A percentile compares a stretch with the other conserved stretches of the same genome.
Conservation (phyloP, 2,797 vertebrate genomes). For the Melanogrammus aeglefinus region DNA sequence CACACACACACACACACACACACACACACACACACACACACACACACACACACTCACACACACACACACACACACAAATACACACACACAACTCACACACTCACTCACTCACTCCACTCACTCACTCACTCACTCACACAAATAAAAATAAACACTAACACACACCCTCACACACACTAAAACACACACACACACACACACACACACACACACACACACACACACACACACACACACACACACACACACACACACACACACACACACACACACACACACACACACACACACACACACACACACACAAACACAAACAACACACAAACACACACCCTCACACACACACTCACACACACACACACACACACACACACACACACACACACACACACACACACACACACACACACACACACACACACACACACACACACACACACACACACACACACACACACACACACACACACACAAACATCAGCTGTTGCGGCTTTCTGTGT, state of each 20-base stretch:
- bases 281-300: slow-evolving; percentile 35
- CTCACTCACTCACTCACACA: no score
- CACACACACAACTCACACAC: slow-evolving; percentile 32
- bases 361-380: slow-evolving; percentile 14
- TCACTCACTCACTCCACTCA: slow-evolving; percentile 43
- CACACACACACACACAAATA: slow-evolving; percentile 34
- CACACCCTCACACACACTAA: slow-evolving; percentile 22
- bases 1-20: slow-evolving; percentile 24
- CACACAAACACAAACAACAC: no score
- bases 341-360: no score
- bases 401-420: slow-evolving; percentile 26
- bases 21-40: slow-evolving; percentile 16
- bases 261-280: slow-evolving; percentile 30
- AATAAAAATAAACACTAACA: no score
- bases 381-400: background rate
- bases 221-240: slow-evolving; percentile 43
- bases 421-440: slow-evolving; percentile 20
- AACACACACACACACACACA: slow-evolving; percentile 32
- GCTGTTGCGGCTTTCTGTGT: slow-evolving; percentile 42
- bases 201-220: slow-evolving; percentile 41
- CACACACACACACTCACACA: slow-evolving; percentile 33
- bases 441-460: slow-evolving; percentile 29
- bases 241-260: slow-evolving; percentile 48
- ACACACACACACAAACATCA: slow-evolving; percentile 52
- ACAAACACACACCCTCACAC: background rate